A percentile compares a stretch with the other conserved stretches of the same genome.
phyloP scores from a whole-genome alignment of 2,113 vertebrate genomes.

The Pagrus major region DNA sequence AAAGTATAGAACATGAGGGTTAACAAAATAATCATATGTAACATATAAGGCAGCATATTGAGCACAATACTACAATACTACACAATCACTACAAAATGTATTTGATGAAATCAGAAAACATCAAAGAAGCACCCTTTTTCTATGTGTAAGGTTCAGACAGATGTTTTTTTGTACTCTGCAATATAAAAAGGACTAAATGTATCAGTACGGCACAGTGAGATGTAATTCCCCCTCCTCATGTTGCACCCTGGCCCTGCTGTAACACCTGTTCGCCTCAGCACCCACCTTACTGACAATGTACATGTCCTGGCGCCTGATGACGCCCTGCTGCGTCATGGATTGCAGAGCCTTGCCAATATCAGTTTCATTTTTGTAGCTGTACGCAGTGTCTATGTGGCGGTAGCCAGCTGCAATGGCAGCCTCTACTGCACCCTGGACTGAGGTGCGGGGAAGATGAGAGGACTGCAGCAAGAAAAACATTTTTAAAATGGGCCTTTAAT shows the following conservation, averaged over 20 bases:
- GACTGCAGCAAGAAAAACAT: constrained; percentile 41
- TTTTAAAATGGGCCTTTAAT: background rate
- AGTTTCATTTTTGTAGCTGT: constrained; percentile 78
- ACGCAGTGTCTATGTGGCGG: constrained; percentile 84
- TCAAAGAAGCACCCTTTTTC: background rate
- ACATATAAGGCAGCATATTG: background rate
- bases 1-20: background rate
- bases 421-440: constrained; percentile 75
- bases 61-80: no score
- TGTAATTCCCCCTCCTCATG: background rate
- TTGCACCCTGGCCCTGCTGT: background rate
- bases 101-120: background rate
- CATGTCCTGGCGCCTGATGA: constrained; percentile 82
- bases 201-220: no score
- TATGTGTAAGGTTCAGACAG: background rate
- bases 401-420: constrained; percentile 84
- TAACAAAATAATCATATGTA: background rate
- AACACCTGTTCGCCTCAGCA: background rate
- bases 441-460: constrained; percentile 10
- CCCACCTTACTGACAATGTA: constrained; percentile 85
- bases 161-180: background rate
- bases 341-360: constrained; percentile 81
- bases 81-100: no score
- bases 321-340: constrained; percentile 80
- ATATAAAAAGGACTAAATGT: background rate